Base-by-base conservation (phyloP, 2,888 invertebrate genomes). In the Minunthozetes semirufus region DNA sequence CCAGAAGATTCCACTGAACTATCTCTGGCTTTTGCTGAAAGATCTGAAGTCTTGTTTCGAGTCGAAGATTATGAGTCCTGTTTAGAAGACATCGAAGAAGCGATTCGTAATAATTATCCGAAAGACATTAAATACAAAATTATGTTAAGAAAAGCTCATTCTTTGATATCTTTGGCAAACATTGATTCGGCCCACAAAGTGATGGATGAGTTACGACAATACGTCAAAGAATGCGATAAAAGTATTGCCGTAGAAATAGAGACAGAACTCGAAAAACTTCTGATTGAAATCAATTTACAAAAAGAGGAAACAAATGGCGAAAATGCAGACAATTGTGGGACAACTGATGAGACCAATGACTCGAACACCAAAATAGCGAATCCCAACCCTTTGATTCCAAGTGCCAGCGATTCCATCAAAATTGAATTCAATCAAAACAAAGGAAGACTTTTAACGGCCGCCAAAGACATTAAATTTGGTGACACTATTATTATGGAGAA, bases 51-150 rank as follows among this genome's bases (percentile, higher is more conserved):
- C 19, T 29, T 56, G 27, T 72, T 33, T 72, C 33, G 59, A 11
- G 56, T 72, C n/a, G 29, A 72, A 72, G 72, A 53, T 13, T 72
- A 25, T 29, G 59, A 72, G 0, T 56, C 53, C 2, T 74, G 68
- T 53, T 22, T 74, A 17, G 25, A 25, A 6, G 74, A 74, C 42
- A 74, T 74, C 33, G 74, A 74, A 33, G 50, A 66, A 22, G 19
- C 74, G 29, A 29, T 74, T 38, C 22, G 33, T 5, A 50, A 53
- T 33, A 53, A 63, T 11, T 74, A 19, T 74, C 74, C 74, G 0
- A 17, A 46, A 5, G 66, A 27, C 13, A 29, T 19, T n/a, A 66
- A 27, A 33, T 27, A 29, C 19, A 17, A 48, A 29, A 5, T 71
- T 13, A 17, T 42, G n/a, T 25, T 74, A 29, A 5, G 70, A 27